Conservation (phyloP, 2,797 vertebrate species). For the Phataginus tetradactyla region DNA sequence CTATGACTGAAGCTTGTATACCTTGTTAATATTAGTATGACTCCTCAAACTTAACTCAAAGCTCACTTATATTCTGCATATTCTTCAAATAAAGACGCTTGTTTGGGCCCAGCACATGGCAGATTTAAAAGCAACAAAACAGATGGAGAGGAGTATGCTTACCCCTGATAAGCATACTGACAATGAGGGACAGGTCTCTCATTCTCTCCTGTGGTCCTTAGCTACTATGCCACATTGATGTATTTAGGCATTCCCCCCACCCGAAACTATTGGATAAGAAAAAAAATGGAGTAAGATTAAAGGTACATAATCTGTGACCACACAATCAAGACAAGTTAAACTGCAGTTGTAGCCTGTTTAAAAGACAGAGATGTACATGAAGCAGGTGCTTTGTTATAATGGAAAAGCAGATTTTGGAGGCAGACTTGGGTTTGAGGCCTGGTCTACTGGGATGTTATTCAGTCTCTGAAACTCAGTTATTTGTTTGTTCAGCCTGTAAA, state of each 20-base stretch:
- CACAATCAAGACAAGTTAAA: constrained; percentile 24
- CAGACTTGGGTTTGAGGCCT: neutral
- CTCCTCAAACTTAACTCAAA: neutral
- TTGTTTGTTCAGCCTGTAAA: constrained; percentile 27
- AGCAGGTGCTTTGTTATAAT: neutral
- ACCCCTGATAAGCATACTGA: neutral
- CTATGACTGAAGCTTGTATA: neutral
- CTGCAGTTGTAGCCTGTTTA: neutral
- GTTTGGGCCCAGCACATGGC: neutral
- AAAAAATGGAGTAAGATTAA: constrained; percentile 13
- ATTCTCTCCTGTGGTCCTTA: neutral
- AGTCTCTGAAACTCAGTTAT: neutral
- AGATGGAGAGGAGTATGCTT: neutral
- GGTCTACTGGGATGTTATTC: constrained; percentile 10
- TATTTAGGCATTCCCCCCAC: neutral
- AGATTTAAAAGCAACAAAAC: constrained; percentile 11
- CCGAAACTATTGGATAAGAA: neutral
- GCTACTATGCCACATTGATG: neutral
- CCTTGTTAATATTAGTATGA: neutral
- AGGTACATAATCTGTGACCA: neutral
- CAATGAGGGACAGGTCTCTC: neutral
- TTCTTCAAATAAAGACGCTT: neutral
- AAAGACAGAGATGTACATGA: neutral
- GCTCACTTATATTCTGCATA: neutral
- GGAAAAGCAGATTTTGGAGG: constrained; percentile 16